Percentiles rank a stretch among this genome's conserved stretches.
These are phyloP conservation scores for Campylorhamphus procurvoides DNA, from an alignment of 2,113 vertebrate genomes.

Conservation along the genomic window DNA sequence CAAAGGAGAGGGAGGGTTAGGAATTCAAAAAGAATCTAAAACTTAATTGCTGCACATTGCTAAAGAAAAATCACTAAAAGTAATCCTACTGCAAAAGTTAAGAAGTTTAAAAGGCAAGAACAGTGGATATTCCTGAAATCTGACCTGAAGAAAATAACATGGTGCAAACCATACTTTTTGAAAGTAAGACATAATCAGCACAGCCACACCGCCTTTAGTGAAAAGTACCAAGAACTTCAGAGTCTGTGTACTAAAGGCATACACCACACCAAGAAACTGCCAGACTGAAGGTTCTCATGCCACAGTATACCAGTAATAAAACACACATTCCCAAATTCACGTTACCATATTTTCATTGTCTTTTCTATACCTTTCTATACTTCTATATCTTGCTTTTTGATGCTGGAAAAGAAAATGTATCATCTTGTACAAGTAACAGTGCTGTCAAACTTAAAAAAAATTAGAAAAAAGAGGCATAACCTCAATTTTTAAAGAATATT, in stretches of 20 bases:
- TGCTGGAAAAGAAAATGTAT: not conserved
- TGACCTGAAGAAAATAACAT: not conserved
- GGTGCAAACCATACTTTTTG: not conserved
- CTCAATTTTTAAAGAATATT: not conserved
- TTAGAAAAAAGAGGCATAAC: not conserved
- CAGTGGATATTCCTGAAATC: not conserved
- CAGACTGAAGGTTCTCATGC: not conserved
- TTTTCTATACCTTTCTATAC: not conserved
- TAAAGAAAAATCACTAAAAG: not conserved
- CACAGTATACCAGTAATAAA: not conserved
- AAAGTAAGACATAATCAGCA: not conserved
- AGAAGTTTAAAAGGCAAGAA: not conserved
- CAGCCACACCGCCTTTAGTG: not conserved
- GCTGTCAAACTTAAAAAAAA: not conserved
- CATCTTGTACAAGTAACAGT: not conserved
- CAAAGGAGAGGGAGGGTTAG: not conserved
- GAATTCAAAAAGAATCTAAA: not conserved
- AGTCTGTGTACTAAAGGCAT: not conserved
- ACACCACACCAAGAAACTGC: not conserved
- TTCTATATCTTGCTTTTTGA: not conserved
- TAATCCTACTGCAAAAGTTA: not conserved
- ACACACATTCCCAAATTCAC: not conserved
- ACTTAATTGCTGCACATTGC: not conserved
- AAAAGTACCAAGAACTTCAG: not conserved
- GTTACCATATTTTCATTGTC: not conserved